Base-by-base conservation (phyloP, 2,888 invertebrate genomes). In the Caradrina clavipalpis region DNA sequence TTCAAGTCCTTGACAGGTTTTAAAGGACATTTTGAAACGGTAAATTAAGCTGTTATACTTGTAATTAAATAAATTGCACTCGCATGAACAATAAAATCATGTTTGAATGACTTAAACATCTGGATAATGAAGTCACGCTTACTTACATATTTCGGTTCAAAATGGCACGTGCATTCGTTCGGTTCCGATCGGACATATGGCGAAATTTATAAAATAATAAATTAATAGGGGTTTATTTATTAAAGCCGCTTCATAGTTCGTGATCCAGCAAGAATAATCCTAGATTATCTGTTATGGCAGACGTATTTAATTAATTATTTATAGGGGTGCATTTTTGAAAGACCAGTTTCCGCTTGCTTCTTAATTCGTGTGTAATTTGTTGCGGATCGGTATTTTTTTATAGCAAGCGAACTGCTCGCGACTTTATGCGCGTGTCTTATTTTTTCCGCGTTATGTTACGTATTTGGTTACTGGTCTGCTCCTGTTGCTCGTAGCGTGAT, bases 131-230 rank as follows among this genome's bases (percentile, higher is more conserved):
- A 65, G 55, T 49, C 70, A 75, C 49, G 69, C 22, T 50, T 62
- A 26, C 54, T 69, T 65, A 47, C 35, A 66, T 66, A 56, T 66
- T 69, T 69, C 62, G 42, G 15, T 62, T 69, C 42, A 17, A 31
- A 49, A 73, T 35, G 19, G 62, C 70, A 80, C 80, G 77, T 75
- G 80, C 26, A 51, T 26, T 2, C 2, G 5, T 69, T 67, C 21
- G 10, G 21, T n/a, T 47, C 39, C 6, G 2, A 45, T 51, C 4
- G 13, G 21, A 39, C 77, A 78, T 56, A 65, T 80, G 77, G 80
- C 55, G 21, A 58, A 65, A 59, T 75, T 60, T 45, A 51, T 26
- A 42, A 22, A 42, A 19, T 11, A 53, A 53, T 61, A 11, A 47
- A 11, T 35, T 22, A 39, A 59, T 50, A 56, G 61, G 75, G 80